Evolutionary conservation across 2,797 vertebrate species (phyloP), one percentile per base, ranked within the genome.

Genomic region (Tenualosa thibaudeaui): DNA sequence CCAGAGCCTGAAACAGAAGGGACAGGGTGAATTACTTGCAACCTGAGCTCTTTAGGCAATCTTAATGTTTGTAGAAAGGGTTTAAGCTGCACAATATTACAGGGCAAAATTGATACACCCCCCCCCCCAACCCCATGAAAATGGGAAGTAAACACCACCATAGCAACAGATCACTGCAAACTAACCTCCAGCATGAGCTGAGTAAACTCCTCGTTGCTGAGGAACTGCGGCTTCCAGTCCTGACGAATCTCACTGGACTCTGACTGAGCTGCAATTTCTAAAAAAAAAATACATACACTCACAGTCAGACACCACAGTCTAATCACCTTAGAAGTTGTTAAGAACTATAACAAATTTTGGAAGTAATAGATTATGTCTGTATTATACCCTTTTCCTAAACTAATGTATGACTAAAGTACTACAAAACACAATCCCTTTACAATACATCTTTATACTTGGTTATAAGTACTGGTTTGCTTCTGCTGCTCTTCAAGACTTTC

Each of bases 101-200:
- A 17, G 17, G 15, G 68, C 40, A 26, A 17, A 37, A 75, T 15
- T 75, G 37, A 40, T 13, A 13, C 15, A 71, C 3, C 65, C n/a
- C 31, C 12, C 31, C 2, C 87, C 13, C 81, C 24, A 0, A 54
- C 1, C 19, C 19, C 3, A 19, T 19, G 19, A 81, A 81, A 54
- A 51, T 10, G 5, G 78, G 49, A 51, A 51, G 51, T 81, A 54
- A 2, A 87, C 46, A 68, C 2, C 40, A 19, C 43, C 65, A 68
- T 62, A 40, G 56, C 8, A 3, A 83, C 12, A n/a, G 62, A 43
- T 22, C 43, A 83, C 56, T 43, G 60, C 86, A 88, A 85, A 92
- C 94, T 89, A 86, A 99, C 98, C 97, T 99, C 98, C 93, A 99
- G 93, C 98, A 99, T 99, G 93, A 99, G 96, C 91, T 99, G 98